Base-by-base conservation (phyloP, 2,797 vertebrate species). In the Enteromius radiatus region DNA sequence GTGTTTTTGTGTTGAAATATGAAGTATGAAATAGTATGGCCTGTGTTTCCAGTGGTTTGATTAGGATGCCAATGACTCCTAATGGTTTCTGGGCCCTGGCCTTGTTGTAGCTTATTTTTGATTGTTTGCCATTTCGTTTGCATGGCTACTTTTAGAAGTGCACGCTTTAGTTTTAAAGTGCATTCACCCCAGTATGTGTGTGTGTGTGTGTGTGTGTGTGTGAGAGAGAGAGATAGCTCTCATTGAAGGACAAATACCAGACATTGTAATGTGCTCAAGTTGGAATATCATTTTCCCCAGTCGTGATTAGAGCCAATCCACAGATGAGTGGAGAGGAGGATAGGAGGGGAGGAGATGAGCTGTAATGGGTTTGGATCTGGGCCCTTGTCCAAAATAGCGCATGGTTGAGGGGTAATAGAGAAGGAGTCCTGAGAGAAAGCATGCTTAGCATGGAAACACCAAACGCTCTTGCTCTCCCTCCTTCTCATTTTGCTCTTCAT, bases 351-450 rank as follows among this genome's bases (percentile, higher is more conserved):
- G 41, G 41, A 84, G 88, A 89, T 83, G 85, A 86, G 78, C 78
- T 61, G 47, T 86, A 89, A 90, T 91, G 84, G 87, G 84, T 92
- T 88, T 83, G 85, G 85, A 84, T 91, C 90, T 90, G 91, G 92
- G 92, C 89, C 89, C 76, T 76, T 70, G 56, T 92, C 93, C 91
- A 93, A 91, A 83, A 88, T 65, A 56, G 87, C 14, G 88, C 84
- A 82, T 56, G 83, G 88, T 85, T 84, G 84, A 91, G 88, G 88
- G 87, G 84, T 87, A 92, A 89, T 89, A 87, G 87, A 85, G 70
- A 80, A 83, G 28, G 73, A 65, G 54, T 81, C 89, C 85, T 82
- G 54, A 81, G 73, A 70, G 76, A 78, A 85, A 80, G 84, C 71
- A 78, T 75, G 59, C 84, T 84, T 67, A 86, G 85, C 64, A 81